Evolutionary conservation across 1,140 invertebrate genomes (phyloP).

Genomic region (Potamilus streckersoni): DNA sequence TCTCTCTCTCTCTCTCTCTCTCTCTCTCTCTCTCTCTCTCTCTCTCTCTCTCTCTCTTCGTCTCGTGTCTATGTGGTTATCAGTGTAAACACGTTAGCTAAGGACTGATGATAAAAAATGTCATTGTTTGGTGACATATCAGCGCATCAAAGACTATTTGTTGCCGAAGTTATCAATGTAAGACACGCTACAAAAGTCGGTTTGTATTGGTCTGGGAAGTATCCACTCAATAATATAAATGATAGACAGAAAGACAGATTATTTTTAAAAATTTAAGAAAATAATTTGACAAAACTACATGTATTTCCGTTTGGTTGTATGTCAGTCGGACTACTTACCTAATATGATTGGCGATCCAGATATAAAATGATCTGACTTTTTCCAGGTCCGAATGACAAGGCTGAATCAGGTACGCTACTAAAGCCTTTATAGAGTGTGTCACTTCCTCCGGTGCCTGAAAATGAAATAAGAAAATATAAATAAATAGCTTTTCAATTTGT

Average conservation of each 20-base stretch:
- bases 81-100: not conserved
- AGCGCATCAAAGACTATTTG: too few species aligned
- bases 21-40: not conserved
- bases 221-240: not conserved
- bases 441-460: constrained; percentile 18
- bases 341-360: constrained; percentile 27
- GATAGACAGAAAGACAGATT: not conserved
- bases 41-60: not conserved
- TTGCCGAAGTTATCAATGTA: too few species aligned
- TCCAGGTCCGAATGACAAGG: constrained; percentile 27
- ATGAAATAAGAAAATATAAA: too few species aligned
- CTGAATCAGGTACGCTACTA: constrained; percentile 14
- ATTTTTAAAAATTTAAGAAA: not conserved
- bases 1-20: not conserved
- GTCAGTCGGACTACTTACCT: not conserved
- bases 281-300: not conserved
- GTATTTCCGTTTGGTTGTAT: too few species aligned
- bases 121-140: too few species aligned
- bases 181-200: not conserved
- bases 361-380: constrained; percentile 23
- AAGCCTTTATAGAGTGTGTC: constrained; percentile 15
- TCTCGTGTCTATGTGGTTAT: not conserved
- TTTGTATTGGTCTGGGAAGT: not conserved
- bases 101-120: too few species aligned
- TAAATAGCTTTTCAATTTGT: too few species aligned